Conservation (phyloP, 1,140 invertebrate genomes). For the Lasioglossum albipes region DNA sequence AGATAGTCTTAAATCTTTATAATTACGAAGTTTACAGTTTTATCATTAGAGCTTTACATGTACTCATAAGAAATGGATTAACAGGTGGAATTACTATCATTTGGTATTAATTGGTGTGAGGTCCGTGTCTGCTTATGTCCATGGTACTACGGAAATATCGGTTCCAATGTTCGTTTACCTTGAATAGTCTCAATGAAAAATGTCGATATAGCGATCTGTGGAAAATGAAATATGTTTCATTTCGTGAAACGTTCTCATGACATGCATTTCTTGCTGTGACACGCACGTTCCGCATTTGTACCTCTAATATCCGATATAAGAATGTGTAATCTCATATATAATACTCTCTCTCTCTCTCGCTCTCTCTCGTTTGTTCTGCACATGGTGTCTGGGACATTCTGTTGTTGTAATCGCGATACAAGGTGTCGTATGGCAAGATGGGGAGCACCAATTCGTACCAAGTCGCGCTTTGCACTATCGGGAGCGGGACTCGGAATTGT, state of each 20-base stretch:
- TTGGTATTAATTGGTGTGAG: slow-evolving; percentile 72
- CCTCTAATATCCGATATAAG: slow-evolving; percentile 33
- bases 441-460: slow-evolving; percentile 67
- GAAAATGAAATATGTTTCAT: slow-evolving; percentile 17
- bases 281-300: slow-evolving; percentile 33
- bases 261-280: slow-evolving; percentile 28
- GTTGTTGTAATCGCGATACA: neutral
- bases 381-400: slow-evolving; percentile 12
- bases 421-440: neutral
- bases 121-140: slow-evolving; percentile 68
- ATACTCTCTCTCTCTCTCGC: neutral
- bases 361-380: slow-evolving; percentile 22
- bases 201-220: slow-evolving; percentile 6
- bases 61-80: slow-evolving; percentile 44
- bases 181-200: slow-evolving; percentile 13
- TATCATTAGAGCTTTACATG: slow-evolving; percentile 52
- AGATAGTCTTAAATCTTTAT: slow-evolving; percentile 3
- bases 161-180: neutral
- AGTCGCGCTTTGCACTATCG: slow-evolving; percentile 61
- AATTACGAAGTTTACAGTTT: slow-evolving; percentile 30
- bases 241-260: neutral
- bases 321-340: slow-evolving; percentile 33
- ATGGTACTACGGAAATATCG: slow-evolving; percentile 54
- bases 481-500: slow-evolving; percentile 43
- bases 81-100: slow-evolving; percentile 52